phyloP scores from a whole-genome alignment of 2,888 invertebrate genomes.

The Chironomus tentans region DNA sequence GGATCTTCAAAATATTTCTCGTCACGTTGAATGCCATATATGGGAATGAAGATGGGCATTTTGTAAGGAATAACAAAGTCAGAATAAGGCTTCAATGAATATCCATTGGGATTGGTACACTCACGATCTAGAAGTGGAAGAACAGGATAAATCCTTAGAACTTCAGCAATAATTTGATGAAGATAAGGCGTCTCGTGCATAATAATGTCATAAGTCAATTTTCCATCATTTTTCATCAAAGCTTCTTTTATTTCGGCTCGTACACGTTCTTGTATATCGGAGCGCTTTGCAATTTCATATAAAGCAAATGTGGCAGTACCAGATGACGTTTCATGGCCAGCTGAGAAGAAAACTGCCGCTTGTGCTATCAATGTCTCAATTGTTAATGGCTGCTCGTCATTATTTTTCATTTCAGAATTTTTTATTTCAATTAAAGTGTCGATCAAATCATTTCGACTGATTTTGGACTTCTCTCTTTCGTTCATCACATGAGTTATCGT shows the following conservation, averaged over 20 bases:
- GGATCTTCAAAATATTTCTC: conserved; percentile 36
- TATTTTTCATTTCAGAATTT: conserved; percentile 20
- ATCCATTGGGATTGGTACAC: conserved; percentile 33
- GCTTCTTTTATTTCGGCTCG: conserved; percentile 41
- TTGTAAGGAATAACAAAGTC: conserved; percentile 35
- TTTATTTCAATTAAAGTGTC: conserved; percentile 43
- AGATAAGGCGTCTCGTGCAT: conserved; percentile 24
- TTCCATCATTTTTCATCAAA: conserved; percentile 36
- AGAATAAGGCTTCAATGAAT: conserved; percentile 35
- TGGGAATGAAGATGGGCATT: conserved; percentile 39
- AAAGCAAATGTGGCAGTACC: neutral
- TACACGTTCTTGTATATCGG: neutral
- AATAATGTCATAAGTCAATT: conserved; percentile 39
- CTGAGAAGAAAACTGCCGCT: conserved; percentile 38
- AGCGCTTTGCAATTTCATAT: neutral
- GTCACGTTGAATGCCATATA: conserved; percentile 38
- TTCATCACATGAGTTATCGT: conserved; percentile 41
- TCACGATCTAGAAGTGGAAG: conserved; percentile 39
- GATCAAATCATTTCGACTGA: conserved; percentile 41
- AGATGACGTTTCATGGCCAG: conserved; percentile 7
- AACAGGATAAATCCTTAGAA: conserved; percentile 39
- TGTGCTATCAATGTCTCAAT: conserved; percentile 37
- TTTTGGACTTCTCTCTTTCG: conserved; percentile 39
- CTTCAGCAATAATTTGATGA: conserved; percentile 32
- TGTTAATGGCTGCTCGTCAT: neutral